These are phyloP conservation scores for Ectropis crepuscularia DNA, from an alignment of 2,888 invertebrate genomes.

Conservation along the genomic window DNA sequence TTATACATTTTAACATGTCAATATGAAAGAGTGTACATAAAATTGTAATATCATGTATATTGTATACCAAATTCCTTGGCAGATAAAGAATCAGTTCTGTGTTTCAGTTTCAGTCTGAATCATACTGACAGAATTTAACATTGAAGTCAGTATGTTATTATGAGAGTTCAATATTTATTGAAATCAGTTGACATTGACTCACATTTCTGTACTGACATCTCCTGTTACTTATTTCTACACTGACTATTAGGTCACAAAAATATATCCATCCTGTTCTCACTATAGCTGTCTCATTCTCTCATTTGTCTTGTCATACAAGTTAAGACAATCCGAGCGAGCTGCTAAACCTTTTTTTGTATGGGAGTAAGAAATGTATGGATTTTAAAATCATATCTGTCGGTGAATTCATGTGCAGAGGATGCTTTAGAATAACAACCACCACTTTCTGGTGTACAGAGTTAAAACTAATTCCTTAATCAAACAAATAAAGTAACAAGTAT, in stretches of 20 bases:
- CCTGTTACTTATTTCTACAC: not conserved
- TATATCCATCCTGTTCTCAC: not conserved
- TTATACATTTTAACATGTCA: too few species aligned
- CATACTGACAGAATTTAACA: too few species aligned
- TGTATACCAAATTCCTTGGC: too few species aligned
- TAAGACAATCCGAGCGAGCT: constrained; percentile 1
- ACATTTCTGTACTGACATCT: too few species aligned
- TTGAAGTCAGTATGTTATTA: not conserved
- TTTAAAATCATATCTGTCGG: constrained; percentile 3
- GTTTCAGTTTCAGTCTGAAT: too few species aligned
- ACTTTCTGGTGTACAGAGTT: not conserved
- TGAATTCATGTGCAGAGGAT: not conserved
- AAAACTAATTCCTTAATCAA: not conserved
- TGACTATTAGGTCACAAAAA: not conserved
- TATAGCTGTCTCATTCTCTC: not conserved
- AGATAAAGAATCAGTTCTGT: too few species aligned
- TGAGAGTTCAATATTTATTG: too few species aligned
- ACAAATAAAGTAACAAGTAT: too few species aligned
- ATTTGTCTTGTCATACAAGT: not conserved
- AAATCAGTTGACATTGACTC: too few species aligned
- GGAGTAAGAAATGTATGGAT: constrained; percentile 26
- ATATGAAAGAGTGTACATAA: too few species aligned
- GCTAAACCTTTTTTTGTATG: constrained; percentile 27
- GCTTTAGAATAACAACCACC: not conserved
- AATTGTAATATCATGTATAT: too few species aligned